These are phyloP conservation scores for Dicyrtoma fusca DNA, from an alignment of 2,888 invertebrate genomes.

Conservation along the genomic window DNA sequence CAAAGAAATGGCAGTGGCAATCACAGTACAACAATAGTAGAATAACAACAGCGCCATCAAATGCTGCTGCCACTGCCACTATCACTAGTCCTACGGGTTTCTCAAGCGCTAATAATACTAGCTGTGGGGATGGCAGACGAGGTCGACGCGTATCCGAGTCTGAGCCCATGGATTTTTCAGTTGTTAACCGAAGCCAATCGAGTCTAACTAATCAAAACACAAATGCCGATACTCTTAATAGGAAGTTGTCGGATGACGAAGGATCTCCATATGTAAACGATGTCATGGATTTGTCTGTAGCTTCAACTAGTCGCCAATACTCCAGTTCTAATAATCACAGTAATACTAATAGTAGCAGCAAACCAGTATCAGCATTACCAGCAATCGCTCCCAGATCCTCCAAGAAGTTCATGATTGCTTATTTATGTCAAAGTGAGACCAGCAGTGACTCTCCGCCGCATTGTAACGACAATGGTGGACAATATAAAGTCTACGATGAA, in stretches of 20 bases:
- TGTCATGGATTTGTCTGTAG: conserved; percentile 24
- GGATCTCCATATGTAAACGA: not conserved
- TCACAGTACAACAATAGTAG: not conserved
- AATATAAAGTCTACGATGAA: no score
- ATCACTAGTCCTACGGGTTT: no score
- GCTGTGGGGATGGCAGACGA: not conserved
- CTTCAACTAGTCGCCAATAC: not conserved
- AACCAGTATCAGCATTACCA: not conserved
- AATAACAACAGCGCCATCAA: no score
- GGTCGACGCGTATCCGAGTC: not conserved
- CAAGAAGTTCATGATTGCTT: conserved; percentile 48
- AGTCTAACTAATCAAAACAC: no score
- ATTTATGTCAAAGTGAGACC: conserved; percentile 48
- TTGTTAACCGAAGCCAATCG: not conserved
- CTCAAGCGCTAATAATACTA: no score
- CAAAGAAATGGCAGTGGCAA: conserved; percentile 38
- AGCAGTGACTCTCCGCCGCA: no score
- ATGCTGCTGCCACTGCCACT: no score
- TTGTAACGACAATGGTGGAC: no score
- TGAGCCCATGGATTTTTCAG: conserved; percentile 32
- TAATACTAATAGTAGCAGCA: not conserved
- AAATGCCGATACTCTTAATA: no score
- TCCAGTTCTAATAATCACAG: not conserved
- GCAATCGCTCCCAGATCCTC: conserved; percentile 9
- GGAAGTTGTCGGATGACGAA: not conserved